Evolutionary conservation across 2,797 vertebrate species (phyloP).

Genomic region (Myripristis jacobus): DNA sequence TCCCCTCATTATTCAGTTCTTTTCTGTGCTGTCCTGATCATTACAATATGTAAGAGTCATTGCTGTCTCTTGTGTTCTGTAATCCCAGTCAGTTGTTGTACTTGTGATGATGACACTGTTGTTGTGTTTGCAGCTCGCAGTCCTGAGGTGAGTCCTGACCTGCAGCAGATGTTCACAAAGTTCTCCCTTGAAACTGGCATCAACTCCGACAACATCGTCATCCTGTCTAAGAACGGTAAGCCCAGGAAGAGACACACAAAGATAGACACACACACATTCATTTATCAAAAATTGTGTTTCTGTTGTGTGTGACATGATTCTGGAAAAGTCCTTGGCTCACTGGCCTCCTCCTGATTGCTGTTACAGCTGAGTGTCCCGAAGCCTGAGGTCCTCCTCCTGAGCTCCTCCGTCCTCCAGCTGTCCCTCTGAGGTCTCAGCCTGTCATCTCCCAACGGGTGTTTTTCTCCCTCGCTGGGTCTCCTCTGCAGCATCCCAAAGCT

Average conservation of each 20-base stretch:
- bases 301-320: neutral
- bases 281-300: neutral
- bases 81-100: no score
- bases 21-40: neutral
- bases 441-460: neutral
- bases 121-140: slow-evolving; percentile 79
- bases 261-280: neutral
- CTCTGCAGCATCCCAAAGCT: slow-evolving; percentile 24
- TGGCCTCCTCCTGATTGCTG: neutral
- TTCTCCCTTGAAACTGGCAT: slow-evolving; percentile 82
- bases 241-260: neutral
- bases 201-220: slow-evolving; percentile 78
- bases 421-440: slow-evolving; percentile 9
- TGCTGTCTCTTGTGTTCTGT: no score
- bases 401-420: neutral
- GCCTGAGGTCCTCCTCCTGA: slow-evolving; percentile 38
- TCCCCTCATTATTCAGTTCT: neutral
- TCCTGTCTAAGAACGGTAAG: slow-evolving; percentile 85
- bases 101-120: neutral
- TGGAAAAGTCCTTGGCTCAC: neutral
- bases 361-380: slow-evolving; percentile 66
- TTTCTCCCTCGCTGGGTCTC: neutral
- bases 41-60: no score
- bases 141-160: slow-evolving; percentile 56
- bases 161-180: slow-evolving; percentile 83